A percentile compares a stretch with the other conserved stretches of the same genome.
Conservation (phyloP, 2,797 vertebrate genomes). For the Xenops minutus region DNA sequence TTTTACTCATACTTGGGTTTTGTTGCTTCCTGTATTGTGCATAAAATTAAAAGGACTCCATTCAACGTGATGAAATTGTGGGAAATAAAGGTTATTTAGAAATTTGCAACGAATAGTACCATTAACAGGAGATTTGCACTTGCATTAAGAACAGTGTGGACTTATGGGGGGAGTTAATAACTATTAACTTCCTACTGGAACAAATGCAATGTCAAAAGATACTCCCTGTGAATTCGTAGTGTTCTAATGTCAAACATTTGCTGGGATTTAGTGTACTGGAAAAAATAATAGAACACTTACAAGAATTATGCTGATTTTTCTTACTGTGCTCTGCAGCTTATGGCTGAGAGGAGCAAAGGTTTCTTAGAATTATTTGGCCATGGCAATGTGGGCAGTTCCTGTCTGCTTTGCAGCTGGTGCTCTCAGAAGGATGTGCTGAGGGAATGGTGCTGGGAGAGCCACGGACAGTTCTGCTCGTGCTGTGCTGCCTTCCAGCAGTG, state of each 20-base stretch:
- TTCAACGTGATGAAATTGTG: background rate
- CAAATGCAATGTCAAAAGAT: background rate
- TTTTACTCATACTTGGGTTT: background rate
- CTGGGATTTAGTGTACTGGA: background rate
- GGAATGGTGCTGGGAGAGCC: conserved; percentile 29
- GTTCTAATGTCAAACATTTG: background rate
- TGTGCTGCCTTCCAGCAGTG: background rate
- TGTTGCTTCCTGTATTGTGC: background rate
- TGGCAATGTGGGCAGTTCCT: background rate
- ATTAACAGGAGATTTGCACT: background rate
- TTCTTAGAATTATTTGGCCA: background rate
- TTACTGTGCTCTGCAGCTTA: background rate
- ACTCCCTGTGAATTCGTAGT: background rate
- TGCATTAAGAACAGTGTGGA: background rate
- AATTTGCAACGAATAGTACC: background rate
- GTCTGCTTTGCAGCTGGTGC: background rate
- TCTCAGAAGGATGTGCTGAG: conserved; percentile 4
- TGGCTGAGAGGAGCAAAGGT: background rate
- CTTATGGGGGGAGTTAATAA: background rate
- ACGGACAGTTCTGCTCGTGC: background rate
- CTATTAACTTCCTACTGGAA: background rate
- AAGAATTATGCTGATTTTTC: background rate
- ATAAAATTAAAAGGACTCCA: background rate
- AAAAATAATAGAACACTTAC: background rate
- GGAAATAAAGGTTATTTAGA: background rate